These are phyloP conservation scores for Gymnothorax reevesii DNA, from an alignment of 2,797 vertebrate species.

Conservation along the genomic window DNA sequence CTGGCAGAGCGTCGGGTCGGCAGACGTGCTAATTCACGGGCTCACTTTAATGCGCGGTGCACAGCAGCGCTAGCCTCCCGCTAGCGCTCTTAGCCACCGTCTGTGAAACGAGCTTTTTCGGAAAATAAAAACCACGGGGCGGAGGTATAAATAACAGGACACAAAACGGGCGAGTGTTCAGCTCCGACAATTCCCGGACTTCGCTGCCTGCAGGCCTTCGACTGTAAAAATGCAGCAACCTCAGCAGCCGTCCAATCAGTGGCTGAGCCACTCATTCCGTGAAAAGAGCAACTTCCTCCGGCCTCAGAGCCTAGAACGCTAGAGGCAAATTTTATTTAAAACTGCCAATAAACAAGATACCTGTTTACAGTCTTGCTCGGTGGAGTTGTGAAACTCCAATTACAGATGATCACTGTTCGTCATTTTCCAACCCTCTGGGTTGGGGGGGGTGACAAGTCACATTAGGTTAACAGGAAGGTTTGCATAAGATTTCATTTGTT, in stretches of 20 bases:
- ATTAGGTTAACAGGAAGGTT: neutral
- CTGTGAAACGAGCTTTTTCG: neutral
- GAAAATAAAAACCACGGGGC: neutral
- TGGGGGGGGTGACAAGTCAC: neutral
- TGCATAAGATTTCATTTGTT: neutral
- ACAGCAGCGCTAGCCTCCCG: too few species aligned
- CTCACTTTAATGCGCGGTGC: neutral
- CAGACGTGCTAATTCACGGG: neutral
- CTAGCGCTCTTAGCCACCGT: neutral
- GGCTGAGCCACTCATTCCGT: neutral
- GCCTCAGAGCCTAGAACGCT: too few species aligned
- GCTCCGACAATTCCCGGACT: neutral
- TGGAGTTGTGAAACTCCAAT: neutral
- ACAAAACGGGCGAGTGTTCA: neutral
- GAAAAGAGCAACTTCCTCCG: neutral
- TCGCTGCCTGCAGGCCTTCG: neutral
- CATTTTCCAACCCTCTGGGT: neutral
- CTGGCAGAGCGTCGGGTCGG: neutral
- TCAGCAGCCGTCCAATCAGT: neutral
- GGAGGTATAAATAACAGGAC: neutral
- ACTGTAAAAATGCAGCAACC: neutral
- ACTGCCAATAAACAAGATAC: constrained; percentile 10
- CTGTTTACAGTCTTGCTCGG: neutral
- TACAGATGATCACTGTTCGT: neutral
- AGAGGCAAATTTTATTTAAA: neutral